phyloP scores from a whole-genome alignment of 2,797 vertebrate genomes.

The Platalea minor region DNA sequence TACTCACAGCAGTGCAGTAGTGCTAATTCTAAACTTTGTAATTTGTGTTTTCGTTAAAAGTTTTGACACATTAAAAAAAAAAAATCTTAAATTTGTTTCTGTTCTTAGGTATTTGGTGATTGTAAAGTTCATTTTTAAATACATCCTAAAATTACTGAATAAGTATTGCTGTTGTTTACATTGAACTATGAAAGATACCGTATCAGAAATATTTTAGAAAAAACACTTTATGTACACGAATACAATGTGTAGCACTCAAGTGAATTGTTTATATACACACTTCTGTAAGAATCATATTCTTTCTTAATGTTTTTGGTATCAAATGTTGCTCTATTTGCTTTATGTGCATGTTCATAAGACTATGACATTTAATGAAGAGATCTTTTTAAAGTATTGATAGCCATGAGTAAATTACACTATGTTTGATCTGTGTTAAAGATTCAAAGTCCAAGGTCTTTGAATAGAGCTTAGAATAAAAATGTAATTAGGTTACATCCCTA shows the following conservation, averaged over 20 bases:
- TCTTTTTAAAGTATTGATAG: slow-evolving; percentile 87
- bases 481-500: slow-evolving; percentile 81
- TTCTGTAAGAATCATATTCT: background rate
- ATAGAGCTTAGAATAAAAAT: slow-evolving; percentile 78
- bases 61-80: background rate
- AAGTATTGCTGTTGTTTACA: background rate
- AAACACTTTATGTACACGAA: background rate
- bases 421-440: slow-evolving; percentile 79
- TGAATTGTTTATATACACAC: background rate
- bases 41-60: background rate
- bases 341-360: slow-evolving; percentile 62
- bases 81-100: background rate
- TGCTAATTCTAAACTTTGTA: background rate
- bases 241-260: background rate
- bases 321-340: slow-evolving; percentile 39
- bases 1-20: background rate
- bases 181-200: background rate
- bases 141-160: background rate
- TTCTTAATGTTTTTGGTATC: slow-evolving; percentile 11
- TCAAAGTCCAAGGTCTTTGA: slow-evolving; percentile 75
- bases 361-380: slow-evolving; percentile 85
- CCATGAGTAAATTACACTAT: slow-evolving; percentile 87
- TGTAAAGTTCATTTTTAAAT: background rate
- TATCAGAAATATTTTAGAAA: background rate
- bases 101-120: background rate